These are phyloP conservation scores for Euglossa dilemma DNA, from an alignment of 1,140 invertebrate species.

Conservation along the genomic window DNA sequence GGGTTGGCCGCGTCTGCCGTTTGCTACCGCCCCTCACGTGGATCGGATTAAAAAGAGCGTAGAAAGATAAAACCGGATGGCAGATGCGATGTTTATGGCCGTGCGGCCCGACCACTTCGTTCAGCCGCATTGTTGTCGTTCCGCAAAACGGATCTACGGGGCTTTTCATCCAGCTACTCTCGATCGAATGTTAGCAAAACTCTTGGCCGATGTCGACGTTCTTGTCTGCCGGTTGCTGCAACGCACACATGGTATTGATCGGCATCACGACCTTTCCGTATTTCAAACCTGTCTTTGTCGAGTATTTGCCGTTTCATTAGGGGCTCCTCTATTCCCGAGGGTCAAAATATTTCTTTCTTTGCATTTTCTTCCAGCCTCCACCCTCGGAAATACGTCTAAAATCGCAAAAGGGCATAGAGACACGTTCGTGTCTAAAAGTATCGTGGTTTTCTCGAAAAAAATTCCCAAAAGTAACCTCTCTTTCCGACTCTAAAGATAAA, in stretches of 20 bases:
- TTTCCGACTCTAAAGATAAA: too few relatives aligned
- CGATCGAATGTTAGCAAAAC: constrained; percentile 31
- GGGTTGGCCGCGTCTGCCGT: constrained; percentile 57
- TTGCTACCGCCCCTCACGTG: constrained; percentile 59
- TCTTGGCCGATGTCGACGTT: constrained; percentile 17
- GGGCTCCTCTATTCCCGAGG: neutral
- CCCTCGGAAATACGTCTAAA: too few relatives aligned
- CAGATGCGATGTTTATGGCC: constrained; percentile 73
- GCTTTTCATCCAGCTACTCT: constrained; percentile 23
- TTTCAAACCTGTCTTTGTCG: neutral
- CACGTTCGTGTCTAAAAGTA: too few relatives aligned
- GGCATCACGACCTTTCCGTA: neutral
- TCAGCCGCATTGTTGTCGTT: constrained; percentile 61
- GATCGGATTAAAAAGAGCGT: constrained; percentile 76
- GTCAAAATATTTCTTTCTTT: neutral
- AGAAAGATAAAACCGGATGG: constrained; percentile 78
- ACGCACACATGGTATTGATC: constrained; percentile 12
- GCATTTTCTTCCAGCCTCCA: too few relatives aligned
- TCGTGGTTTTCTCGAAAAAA: too few relatives aligned
- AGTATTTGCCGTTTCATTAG: neutral
- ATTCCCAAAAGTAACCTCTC: too few relatives aligned
- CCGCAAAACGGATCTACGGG: constrained; percentile 42
- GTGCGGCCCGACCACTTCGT: constrained; percentile 46
- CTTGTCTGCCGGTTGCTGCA: neutral
- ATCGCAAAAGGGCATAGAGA: too few relatives aligned